Evolutionary conservation across 2,888 invertebrate genomes (phyloP), one percentile per base, ranked within the genome.

Genomic region (Zhuqinia jingwanae): DNA sequence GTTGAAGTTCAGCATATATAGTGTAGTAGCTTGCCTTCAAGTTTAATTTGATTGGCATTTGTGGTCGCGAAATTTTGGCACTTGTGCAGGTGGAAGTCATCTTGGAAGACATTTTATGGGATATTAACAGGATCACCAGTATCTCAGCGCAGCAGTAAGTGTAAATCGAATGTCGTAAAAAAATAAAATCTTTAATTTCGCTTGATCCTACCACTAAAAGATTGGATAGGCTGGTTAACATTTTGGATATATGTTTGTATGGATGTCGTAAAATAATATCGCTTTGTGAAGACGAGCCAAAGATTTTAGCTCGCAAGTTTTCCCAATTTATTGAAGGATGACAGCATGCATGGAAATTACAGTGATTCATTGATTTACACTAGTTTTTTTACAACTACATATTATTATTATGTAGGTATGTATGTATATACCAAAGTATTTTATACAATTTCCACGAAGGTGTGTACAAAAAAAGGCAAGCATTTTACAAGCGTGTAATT

Each of bases 331-430:
- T n/a, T n/a, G n/a, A n/a, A n/a, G n/a, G n/a, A n/a, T n/a, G n/a
- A n/a, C n/a, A n/a, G n/a, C n/a, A n/a, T n/a, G n/a, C n/a, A 11
- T 47, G 81, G 68, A 70, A 78, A 45, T 60, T 58, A 68, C 68
- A 25, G 47, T 85, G 85, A 85, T 78, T 85, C 85, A 85, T 78
- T 22, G 17, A 79, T n/a, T 42, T 79, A 2, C 17, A 27, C 3
- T 25, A n/a, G 53, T 25, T 27, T n/a, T n/a, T n/a, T n/a, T 50
- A 10, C 1, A 15, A 10, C 2, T 1, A 25, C 25, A 30, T 73
- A n/a, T n/a, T n/a, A n/a, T n/a, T n/a, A n/a, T n/a, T n/a, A n/a
- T n/a, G n/a, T n/a, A n/a, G n/a, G 2, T 56, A 11, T 36, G 5
- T 36, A 20, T 53, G 22, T 36, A 75, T 75, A n/a, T n/a, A n/a